Evolutionary conservation across 92 coral and sea anemone species (phyloP), one percentile per base, ranked within the genome.

Genomic region (Porites rus): DNA sequence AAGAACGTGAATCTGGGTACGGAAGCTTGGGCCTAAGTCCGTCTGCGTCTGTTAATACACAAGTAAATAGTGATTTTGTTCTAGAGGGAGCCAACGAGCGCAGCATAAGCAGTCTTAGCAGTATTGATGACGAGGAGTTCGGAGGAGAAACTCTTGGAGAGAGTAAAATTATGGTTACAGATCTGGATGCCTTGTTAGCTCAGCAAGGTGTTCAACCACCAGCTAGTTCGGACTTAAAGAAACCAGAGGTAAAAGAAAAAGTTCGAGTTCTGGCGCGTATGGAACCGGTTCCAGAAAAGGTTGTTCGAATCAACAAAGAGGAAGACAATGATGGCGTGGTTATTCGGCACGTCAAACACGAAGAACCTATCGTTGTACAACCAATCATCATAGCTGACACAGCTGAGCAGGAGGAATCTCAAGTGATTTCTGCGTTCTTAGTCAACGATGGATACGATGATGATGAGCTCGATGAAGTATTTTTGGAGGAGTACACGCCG

Each of bases 401-500:
- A 58, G 82, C 75, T 20, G 61, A 52, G 54, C 74, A 81, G 84
- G 82, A 77, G n/a, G 84, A 69, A 51, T 56, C 68, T 0, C 54
- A 69, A 9, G 86, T 89, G 84, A 78, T 87, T 65, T 77, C 77
- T 11, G 92, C 95, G 17, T 83, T 87, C 28, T 91, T 88, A 24
- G 83, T 90, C 19, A 89, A 92, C 77, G 94, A 89, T 82, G 94
- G 92, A 65, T 88, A 80, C 64, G 87, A 81, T 52, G 93, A 92
- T 53, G 95, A 92, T 63, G 96, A 94, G 38, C 92, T 94, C 71
- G 95, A 94, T 81, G 96, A 94, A 12, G 94, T 94, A 19, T 94
- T 94, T 65, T 59, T 73, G 65, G 89, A 87, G 38, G 65, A 72
- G 63, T 68, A 69, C 59, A 80, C 79, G 16, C 77, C 83, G 8